These are phyloP conservation scores for Drosophila rubida DNA, from an alignment of 2,888 invertebrate genomes.

Conservation along the genomic window DNA sequence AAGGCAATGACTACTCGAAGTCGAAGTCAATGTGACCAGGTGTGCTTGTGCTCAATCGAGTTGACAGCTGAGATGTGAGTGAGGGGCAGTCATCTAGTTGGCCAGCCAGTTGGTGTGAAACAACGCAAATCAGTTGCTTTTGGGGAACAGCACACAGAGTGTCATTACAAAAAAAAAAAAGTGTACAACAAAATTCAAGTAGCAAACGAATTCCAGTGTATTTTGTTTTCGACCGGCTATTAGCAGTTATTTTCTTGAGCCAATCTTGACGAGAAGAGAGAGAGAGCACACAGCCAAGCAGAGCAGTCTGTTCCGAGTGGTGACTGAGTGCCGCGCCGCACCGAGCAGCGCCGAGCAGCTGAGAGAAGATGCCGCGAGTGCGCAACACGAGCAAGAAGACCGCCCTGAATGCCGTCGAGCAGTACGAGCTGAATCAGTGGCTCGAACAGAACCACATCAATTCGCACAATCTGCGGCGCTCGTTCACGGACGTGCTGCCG, in stretches of 20 bases:
- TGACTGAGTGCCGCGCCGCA: no score
- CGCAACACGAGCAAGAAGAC: slow-evolving; percentile 23
- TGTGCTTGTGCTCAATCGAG: no score
- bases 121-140: slow-evolving; percentile 17
- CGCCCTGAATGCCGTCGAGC: slow-evolving; percentile 29
- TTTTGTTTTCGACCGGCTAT: not conserved
- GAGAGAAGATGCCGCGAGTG: slow-evolving; percentile 24
- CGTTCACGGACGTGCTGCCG: slow-evolving; percentile 89
- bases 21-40: no score
- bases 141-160: slow-evolving; percentile 35
- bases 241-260: not conserved
- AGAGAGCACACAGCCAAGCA: no score
- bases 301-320: no score
- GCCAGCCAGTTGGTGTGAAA: no score
- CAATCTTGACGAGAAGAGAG: not conserved
- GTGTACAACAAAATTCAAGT: slow-evolving; percentile 29
- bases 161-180: slow-evolving; percentile 3
- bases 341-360: no score
- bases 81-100: no score
- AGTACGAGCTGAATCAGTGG: slow-evolving; percentile 55
- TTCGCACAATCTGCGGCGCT: slow-evolving; percentile 86
- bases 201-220: slow-evolving; percentile 7
- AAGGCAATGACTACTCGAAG: no score
- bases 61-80: no score
- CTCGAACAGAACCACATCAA: slow-evolving; percentile 35